These are phyloP conservation scores for Hyposmocoma kahamanoa DNA, from an alignment of 1,140 invertebrate genomes.

Conservation along the genomic window DNA sequence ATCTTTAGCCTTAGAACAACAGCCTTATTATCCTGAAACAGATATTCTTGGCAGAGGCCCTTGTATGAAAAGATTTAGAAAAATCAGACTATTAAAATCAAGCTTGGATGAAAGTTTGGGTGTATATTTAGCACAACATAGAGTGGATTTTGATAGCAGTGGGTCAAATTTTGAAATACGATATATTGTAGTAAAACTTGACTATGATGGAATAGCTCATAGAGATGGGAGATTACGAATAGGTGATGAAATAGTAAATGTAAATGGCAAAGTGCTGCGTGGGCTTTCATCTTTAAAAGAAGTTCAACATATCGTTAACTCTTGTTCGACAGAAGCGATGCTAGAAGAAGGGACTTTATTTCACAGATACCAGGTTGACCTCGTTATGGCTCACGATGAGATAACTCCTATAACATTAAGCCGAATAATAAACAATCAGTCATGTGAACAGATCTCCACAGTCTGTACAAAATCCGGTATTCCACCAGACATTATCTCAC, in stretches of 20 bases:
- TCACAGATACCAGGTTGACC: constrained; percentile 76
- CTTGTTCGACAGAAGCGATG: constrained; percentile 65
- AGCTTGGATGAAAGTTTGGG: constrained; percentile 80
- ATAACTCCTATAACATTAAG: constrained; percentile 62
- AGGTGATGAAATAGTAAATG: constrained; percentile 90
- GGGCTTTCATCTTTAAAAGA: constrained; percentile 81
- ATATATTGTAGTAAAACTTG: constrained; percentile 88
- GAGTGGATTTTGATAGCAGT: constrained; percentile 67
- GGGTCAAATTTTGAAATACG: constrained; percentile 77
- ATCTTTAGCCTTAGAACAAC: constrained; percentile 14
- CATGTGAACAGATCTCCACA: constrained; percentile 30
- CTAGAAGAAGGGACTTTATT: constrained; percentile 57
- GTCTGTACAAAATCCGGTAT: constrained; percentile 36
- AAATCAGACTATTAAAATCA: constrained; percentile 75
- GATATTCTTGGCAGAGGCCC: constrained; percentile 63
- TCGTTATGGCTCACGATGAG: constrained; percentile 77
- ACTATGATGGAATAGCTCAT: constrained; percentile 85
- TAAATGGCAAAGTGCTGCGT: constrained; percentile 86
- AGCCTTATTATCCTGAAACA: constrained; percentile 25
- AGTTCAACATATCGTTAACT: constrained; percentile 75
- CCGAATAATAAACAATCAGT: constrained; percentile 55
- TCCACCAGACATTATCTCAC: constrained; percentile 62
- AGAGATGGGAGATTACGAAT: constrained; percentile 86
- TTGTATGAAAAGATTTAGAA: constrained; percentile 73
- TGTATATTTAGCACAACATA: constrained; percentile 80